These are phyloP conservation scores for Liposcelis brunnea DNA, from an alignment of 2,888 invertebrate species.

Conservation along the genomic window DNA sequence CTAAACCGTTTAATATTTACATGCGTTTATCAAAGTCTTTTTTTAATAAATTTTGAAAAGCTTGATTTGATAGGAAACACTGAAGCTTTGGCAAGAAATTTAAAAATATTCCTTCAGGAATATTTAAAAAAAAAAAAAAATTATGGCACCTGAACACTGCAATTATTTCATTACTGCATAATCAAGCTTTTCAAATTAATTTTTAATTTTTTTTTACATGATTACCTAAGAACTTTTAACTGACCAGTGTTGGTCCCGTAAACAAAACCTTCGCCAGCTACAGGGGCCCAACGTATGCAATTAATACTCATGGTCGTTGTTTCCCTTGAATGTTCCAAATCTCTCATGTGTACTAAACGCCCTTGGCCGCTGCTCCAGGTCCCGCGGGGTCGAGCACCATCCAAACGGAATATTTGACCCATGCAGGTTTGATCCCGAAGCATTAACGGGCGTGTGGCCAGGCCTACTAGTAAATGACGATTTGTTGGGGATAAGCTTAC, in stretches of 20 bases:
- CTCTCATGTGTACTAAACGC: slow-evolving; percentile 36
- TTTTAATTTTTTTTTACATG: no score
- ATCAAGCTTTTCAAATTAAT: no score
- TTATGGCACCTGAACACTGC: no score
- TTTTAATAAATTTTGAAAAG: no score
- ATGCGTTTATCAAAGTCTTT: no score
- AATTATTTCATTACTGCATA: no score
- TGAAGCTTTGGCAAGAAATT: no score
- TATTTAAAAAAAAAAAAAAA: no score
- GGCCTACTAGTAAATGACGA: slow-evolving; percentile 61
- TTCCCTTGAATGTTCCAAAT: slow-evolving; percentile 44
- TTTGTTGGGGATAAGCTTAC: slow-evolving; percentile 70
- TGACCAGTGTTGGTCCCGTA: slow-evolving; percentile 76
- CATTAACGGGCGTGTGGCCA: slow-evolving; percentile 45
- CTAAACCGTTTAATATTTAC: no score
- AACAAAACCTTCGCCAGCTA: slow-evolving; percentile 65
- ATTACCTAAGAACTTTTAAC: slow-evolving; percentile 41
- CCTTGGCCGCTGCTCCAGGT: slow-evolving; percentile 15
- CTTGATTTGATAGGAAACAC: no score
- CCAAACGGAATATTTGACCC: slow-evolving; percentile 27
- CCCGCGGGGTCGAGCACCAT: slow-evolving; percentile 14
- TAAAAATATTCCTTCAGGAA: no score
- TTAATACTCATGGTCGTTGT: slow-evolving; percentile 55
- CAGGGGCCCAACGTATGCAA: slow-evolving; percentile 70
- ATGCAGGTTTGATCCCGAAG: slow-evolving; percentile 21